A percentile compares a stretch with the other conserved stretches of the same genome.
These are phyloP conservation scores for Boloria selene DNA, from an alignment of 2,888 invertebrate species.

Conservation along the genomic window DNA sequence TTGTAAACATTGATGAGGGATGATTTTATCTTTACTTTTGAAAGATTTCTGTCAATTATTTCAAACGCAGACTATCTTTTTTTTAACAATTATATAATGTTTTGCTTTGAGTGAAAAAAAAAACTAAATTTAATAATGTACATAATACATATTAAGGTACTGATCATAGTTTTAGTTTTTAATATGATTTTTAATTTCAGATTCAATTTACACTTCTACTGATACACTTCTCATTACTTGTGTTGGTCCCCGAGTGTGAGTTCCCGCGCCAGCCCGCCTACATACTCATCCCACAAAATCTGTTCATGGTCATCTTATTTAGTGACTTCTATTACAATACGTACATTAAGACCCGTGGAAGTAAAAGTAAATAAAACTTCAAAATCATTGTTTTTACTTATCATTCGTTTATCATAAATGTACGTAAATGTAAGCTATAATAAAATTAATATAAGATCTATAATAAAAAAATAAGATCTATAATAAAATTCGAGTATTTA, in stretches of 20 bases:
- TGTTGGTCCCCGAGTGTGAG: slow-evolving; percentile 72
- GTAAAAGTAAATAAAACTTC: slow-evolving; percentile 13
- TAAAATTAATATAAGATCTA: too few relatives aligned
- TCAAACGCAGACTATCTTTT: too few relatives aligned
- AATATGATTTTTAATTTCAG: slow-evolving; percentile 54
- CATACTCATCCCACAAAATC: slow-evolving; percentile 84
- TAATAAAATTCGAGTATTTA: too few relatives aligned
- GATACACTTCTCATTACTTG: slow-evolving; percentile 74
- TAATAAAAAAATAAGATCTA: too few relatives aligned
- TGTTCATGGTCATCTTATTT: slow-evolving; percentile 86
- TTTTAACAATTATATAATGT: not conserved
- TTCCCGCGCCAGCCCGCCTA: slow-evolving; percentile 80
- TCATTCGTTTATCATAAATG: not conserved
- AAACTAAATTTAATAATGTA: too few relatives aligned
- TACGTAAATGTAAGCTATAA: not conserved
- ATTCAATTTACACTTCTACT: slow-evolving; percentile 84
- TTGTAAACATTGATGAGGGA: not conserved
- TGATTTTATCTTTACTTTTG: not conserved
- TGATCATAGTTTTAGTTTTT: not conserved
- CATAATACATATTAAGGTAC: not conserved
- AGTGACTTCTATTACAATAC: slow-evolving; percentile 85
- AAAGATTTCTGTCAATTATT: not conserved
- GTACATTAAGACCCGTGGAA: slow-evolving; percentile 68
- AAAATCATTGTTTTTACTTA: not conserved
- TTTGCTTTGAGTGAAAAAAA: not conserved